phyloP scores from a whole-genome alignment of 2,888 invertebrate genomes.

The Thymelicus lineola region DNA sequence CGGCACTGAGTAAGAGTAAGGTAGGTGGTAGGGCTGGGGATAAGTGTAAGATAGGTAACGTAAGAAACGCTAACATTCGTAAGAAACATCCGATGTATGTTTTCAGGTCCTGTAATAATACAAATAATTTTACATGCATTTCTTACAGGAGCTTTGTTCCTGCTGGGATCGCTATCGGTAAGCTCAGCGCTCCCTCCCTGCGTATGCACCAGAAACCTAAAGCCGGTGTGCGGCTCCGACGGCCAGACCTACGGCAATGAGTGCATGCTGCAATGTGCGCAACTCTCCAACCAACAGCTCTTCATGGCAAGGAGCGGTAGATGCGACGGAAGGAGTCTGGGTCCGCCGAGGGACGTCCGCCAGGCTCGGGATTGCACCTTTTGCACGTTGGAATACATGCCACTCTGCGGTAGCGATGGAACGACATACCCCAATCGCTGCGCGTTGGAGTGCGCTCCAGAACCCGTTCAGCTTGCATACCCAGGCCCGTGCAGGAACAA shows the following conservation, averaged over 20 bases:
- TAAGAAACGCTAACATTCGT: too few species aligned
- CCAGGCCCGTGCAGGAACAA: constrained; percentile 9
- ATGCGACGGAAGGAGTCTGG: constrained; percentile 35
- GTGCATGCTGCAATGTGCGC: constrained; percentile 53
- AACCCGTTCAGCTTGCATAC: constrained; percentile 25
- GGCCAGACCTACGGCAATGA: constrained; percentile 52
- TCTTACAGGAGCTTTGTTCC: constrained; percentile 30
- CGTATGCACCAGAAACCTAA: constrained; percentile 45
- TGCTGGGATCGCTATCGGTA: constrained; percentile 23
- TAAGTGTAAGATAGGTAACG: too few species aligned
- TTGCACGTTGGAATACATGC: constrained; percentile 18
- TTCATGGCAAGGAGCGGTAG: constrained; percentile 38
- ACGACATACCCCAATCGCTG: constrained; percentile 52
- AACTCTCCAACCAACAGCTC: constrained; percentile 32
- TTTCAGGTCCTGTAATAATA: too few species aligned
- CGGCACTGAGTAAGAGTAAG: too few species aligned
- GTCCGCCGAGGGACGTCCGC: background rate
- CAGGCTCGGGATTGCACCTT: background rate
- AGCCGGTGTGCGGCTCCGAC: constrained; percentile 86
- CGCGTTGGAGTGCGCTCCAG: constrained; percentile 44
- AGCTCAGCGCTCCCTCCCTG: constrained; percentile 40
- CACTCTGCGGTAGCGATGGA: constrained; percentile 43
- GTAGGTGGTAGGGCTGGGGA: too few species aligned
- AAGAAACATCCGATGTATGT: too few species aligned
- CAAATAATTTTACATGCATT: background rate